phyloP scores from a whole-genome alignment of 2,888 invertebrate species.

The Epinotia brunnichana region DNA sequence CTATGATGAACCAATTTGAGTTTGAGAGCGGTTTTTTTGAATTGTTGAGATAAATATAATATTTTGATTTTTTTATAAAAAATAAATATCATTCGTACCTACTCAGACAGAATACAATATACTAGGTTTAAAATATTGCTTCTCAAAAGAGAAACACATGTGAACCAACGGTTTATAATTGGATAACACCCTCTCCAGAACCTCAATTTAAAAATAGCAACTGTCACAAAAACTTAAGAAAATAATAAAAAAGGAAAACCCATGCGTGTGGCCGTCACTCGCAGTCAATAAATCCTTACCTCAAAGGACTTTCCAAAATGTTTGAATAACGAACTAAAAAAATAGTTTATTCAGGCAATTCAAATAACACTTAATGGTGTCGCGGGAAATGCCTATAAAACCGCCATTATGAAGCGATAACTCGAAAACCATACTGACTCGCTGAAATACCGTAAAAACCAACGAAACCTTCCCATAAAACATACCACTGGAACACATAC shows the following conservation, averaged over 20 bases:
- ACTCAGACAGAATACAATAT: neutral
- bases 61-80: too few relatives aligned
- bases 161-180: too few relatives aligned
- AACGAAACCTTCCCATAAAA: slow-evolving; percentile 34
- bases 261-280: neutral
- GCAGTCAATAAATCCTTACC: neutral
- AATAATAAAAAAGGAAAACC: neutral
- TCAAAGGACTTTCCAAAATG: neutral
- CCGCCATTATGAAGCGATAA: slow-evolving; percentile 36
- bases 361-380: slow-evolving; percentile 30
- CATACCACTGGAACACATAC: slow-evolving; percentile 28
- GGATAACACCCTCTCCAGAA: too few relatives aligned
- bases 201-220: too few relatives aligned
- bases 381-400: slow-evolving; percentile 24
- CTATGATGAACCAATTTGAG: too few relatives aligned
- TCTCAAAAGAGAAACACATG: too few relatives aligned
- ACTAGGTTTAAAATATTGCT: too few relatives aligned
- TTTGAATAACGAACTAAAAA: neutral
- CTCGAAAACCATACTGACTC: slow-evolving; percentile 39
- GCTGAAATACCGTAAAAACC: slow-evolving; percentile 40
- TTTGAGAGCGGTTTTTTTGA: too few relatives aligned
- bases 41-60: too few relatives aligned
- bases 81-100: neutral
- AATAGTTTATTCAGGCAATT: slow-evolving; percentile 24
- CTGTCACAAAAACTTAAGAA: neutral